Percentiles rank a stretch among this genome's conserved stretches.
Conservation (phyloP, 2,888 invertebrate genomes). For the Cylindroiulus punctatus region DNA sequence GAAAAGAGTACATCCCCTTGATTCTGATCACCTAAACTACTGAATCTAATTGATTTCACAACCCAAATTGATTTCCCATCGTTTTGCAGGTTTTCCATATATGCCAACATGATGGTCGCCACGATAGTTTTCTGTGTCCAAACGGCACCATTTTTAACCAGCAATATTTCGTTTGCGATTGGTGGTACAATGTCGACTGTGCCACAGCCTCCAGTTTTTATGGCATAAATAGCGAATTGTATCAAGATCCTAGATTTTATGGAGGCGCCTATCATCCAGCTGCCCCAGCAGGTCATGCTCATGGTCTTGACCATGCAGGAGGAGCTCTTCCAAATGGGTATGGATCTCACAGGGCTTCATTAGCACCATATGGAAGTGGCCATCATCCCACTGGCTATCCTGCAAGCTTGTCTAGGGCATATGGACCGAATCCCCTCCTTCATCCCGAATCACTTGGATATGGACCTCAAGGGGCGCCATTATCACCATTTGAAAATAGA, state of each 20-base stretch:
- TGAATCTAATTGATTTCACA: neutral
- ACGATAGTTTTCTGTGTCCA: slow-evolving; percentile 59
- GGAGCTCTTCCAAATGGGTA: neutral
- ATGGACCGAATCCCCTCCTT: neutral
- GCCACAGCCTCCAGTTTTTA: slow-evolving; percentile 54
- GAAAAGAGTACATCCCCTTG: slow-evolving; percentile 58
- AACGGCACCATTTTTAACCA: slow-evolving; percentile 59
- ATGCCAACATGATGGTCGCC: slow-evolving; percentile 58
- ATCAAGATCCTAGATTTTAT: slow-evolving; percentile 49
- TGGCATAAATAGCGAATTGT: slow-evolving; percentile 56
- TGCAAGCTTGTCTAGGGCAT: neutral
- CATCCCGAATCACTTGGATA: neutral
- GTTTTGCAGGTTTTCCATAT: slow-evolving; percentile 57
- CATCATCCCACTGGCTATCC: neutral
- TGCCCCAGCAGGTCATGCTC: neutral
- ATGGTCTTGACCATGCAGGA: neutral
- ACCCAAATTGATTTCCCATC: neutral
- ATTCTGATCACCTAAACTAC: neutral
- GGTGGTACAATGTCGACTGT: slow-evolving; percentile 59
- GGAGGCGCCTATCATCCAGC: slow-evolving; percentile 7
- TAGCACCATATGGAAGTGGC: neutral
- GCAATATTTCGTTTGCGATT: slow-evolving; percentile 58
- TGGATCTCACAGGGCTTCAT: neutral
- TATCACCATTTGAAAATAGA: neutral
- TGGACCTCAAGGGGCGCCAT: neutral